Evolutionary conservation across 2,113 vertebrate species (phyloP).

Genomic region (Tragelaphus strepsiceros): DNA sequence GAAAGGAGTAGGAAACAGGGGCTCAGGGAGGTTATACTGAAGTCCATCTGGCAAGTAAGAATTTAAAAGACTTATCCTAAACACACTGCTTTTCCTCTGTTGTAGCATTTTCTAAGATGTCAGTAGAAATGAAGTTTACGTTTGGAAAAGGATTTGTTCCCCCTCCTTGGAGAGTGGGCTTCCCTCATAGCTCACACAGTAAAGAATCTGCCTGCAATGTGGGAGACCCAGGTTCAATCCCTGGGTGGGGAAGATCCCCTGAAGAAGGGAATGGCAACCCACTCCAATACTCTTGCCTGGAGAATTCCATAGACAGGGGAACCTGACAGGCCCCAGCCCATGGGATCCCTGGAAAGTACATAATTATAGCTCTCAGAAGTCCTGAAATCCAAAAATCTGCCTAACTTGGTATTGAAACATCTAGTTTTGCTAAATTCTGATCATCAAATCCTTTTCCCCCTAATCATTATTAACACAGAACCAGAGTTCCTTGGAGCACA

Average conservation of each 20-base stretch:
- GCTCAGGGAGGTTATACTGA: neutral
- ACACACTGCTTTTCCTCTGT: neutral
- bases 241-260: neutral
- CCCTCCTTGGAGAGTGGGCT: neutral
- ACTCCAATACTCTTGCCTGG: neutral
- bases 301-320: neutral
- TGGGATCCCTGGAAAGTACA: neutral
- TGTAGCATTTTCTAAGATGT: neutral
- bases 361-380: neutral
- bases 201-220: neutral
- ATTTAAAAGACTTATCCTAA: neutral
- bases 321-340: neutral
- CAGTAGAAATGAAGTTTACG: neutral
- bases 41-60: neutral
- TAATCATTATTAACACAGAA: neutral
- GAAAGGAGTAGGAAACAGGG: neutral
- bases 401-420: neutral
- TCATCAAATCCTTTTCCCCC: neutral
- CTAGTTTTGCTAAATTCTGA: neutral
- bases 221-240: neutral
- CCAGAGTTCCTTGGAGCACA: neutral
- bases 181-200: neutral
- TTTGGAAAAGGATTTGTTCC: neutral
- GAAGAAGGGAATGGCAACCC: neutral
- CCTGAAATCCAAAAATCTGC: neutral